Base-by-base conservation (phyloP, 2,113 vertebrate genomes). In the Boleophthalmus pectinirostris region DNA sequence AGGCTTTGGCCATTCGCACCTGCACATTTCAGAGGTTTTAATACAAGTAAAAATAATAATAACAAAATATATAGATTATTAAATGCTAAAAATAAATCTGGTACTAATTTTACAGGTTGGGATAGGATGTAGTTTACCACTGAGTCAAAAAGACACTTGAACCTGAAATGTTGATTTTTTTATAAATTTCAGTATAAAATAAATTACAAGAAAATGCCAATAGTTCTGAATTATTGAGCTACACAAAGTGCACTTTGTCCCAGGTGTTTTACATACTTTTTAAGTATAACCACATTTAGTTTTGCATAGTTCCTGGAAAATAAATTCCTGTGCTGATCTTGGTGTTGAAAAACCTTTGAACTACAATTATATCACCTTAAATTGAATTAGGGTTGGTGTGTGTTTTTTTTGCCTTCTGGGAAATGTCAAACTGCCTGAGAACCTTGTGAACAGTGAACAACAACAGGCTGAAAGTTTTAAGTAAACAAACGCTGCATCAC, bases 1-100 rank as follows among this genome's bases (percentile, higher is more conserved):
- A 93, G 0, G 81, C 91, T 89, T 95, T 96, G 83, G 96, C 96
- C 79, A 95, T 87, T 24, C 94, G 94, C 79, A 99, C 95, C 98
- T 99, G 88, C 5, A 70, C 68, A 63, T 46, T 24, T 21, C 23
- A 51, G 9, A 38, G 5, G 14, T 13, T 12, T 54, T 13, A 35
- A 15, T 23, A 29, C 2, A 7, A 58, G 1, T 58, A 23, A 5
- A 57, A 57, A 13, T 1, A 2, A 57, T 2, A n/a, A 57, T 23
- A 57, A 57, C 23, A 25, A 13, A 58, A 58, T 14, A 57, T 12
- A 56, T 56, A 10, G 9, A 4, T 57, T 29, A 6, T 29, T 18
- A 18, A 7, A 60, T 24, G 54, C 29, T 60, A 33, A 29, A 25
- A 60, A 8, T 14, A 16, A 24, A 13, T 5, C 35, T 38, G 9